Base-by-base conservation (phyloP, 1,140 invertebrate genomes). In the Brachionus paranguensis region DNA sequence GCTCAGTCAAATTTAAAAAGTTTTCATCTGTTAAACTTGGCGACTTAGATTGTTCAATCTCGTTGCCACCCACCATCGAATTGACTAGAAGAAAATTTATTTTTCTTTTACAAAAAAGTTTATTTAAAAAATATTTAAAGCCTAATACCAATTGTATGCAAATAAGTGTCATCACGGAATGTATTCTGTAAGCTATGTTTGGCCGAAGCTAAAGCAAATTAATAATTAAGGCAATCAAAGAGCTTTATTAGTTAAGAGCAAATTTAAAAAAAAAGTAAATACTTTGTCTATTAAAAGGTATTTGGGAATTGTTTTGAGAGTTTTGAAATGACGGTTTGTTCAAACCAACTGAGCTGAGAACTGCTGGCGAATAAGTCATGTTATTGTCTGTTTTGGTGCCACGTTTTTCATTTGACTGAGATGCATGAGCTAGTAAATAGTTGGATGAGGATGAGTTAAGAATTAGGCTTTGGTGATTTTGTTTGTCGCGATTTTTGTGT, bases 151-250 rank as follows among this genome's bases (percentile, higher is more conserved):
- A 81, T 53, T 64, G 78, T 68, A 64, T 81, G 78, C 17, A 81
- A 47, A 64, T 81, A 81, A 20, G 78, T 81, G 43, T 81, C 78
- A 47, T 81, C 78, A 24, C 78, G 78, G 53, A 81, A 81, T 17
- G 78, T 81, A 45, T 68, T 81, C 41, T 81, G 78, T 24, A 81
- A 76, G 27, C 20, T 76, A 37, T 76, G 45, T 76, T 76, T 76
- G 27, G 72, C 47, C 7, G 72, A 76, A 76, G 72, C 72, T 76
- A 27, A 50, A 76, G 12, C 43, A 47, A 76, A 76, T 20, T 33
- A 68, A 33, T 60, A n/a, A 20, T 20, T 24, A 10, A 60, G 20
- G 10, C 27, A 37, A 41, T 65, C 20, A 29, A 65, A 64, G 7
- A 37, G 33, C 33, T 37, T 64, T 65, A 24, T 14, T 37, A 70